Conservation (phyloP, 2,113 vertebrate species). For the Microtus pennsylvanicus region DNA sequence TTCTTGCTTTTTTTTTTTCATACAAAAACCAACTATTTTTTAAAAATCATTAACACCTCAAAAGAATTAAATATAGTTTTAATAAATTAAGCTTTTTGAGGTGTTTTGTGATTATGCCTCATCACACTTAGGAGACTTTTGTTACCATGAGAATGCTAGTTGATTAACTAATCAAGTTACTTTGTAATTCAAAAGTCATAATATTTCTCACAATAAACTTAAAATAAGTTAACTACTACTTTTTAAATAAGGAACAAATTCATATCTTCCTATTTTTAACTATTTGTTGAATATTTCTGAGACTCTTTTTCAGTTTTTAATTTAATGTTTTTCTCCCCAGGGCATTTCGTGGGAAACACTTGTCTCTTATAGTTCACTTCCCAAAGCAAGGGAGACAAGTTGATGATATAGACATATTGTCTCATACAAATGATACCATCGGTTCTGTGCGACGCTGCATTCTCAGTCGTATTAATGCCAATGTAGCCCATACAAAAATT, state of each 20-base stretch:
- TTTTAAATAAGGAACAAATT: not conserved
- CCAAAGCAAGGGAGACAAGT: slow-evolving; percentile 98
- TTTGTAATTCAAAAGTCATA: too few species aligned
- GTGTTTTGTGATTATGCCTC: not conserved
- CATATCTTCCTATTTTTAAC: not conserved
- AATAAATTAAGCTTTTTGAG: not conserved
- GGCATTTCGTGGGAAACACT: slow-evolving; percentile 98
- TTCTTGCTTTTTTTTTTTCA: too few species aligned
- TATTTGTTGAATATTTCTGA: not conserved
- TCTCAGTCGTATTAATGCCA: slow-evolving; percentile 97
- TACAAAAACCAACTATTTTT: not conserved
- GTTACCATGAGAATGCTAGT: too few species aligned
- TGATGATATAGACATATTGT: slow-evolving; percentile 98
- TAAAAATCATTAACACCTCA: too few species aligned
- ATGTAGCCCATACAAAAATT: slow-evolving; percentile 97
- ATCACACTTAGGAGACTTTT: too few species aligned
- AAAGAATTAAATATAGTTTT: not conserved
- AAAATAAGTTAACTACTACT: not conserved
- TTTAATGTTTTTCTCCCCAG: slow-evolving; percentile 82
- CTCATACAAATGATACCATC: slow-evolving; percentile 98
- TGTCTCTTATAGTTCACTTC: slow-evolving; percentile 97
- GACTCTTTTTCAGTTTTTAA: not conserved
- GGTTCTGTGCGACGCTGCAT: slow-evolving; percentile 97
- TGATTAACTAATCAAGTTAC: too few species aligned
- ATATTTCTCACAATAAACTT: not conserved